Conservation (phyloP, 2,888 invertebrate species). For the Ichneumoninae sp. region DNA sequence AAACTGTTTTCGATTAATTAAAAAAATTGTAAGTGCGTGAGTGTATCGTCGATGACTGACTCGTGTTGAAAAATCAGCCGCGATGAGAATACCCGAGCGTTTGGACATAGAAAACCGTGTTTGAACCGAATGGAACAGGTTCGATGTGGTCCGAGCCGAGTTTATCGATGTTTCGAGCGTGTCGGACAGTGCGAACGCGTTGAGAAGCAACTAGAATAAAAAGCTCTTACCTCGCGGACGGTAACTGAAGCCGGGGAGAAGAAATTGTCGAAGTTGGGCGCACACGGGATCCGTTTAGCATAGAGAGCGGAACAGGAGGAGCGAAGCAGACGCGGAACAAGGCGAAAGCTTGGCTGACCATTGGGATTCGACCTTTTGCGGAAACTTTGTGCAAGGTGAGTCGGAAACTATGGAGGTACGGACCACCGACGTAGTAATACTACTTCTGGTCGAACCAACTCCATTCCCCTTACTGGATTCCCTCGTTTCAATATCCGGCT, state of each 20-base stretch:
- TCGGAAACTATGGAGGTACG: slow-evolving; percentile 8
- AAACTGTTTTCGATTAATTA: background rate
- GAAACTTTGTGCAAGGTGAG: slow-evolving; percentile 64
- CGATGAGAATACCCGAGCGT: background rate
- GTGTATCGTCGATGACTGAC: background rate
- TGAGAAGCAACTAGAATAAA: slow-evolving; percentile 25
- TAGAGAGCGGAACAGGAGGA: slow-evolving; percentile 3
- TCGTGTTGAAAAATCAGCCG: background rate
- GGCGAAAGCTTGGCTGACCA: slow-evolving; percentile 55
- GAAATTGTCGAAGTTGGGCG: slow-evolving; percentile 51
- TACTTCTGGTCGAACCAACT: slow-evolving; percentile 33
- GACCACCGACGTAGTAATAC: slow-evolving; percentile 18
- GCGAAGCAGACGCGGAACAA: slow-evolving; percentile 43
- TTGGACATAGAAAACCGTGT: slow-evolving; percentile 22
- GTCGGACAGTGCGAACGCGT: slow-evolving; percentile 46
- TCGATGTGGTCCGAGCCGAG: slow-evolving; percentile 34
- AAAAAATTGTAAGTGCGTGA: background rate
- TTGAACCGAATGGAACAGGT: slow-evolving; percentile 4
- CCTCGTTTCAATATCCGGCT: slow-evolving; percentile 33
- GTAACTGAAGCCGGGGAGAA: slow-evolving; percentile 10
- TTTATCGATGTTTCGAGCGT: slow-evolving; percentile 48
- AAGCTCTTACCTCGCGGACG: slow-evolving; percentile 1
- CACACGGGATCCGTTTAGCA: slow-evolving; percentile 32
- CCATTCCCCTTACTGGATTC: slow-evolving; percentile 48
- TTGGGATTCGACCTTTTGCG: slow-evolving; percentile 61